These are phyloP conservation scores for Dynastes grantii DNA, from an alignment of 2,888 invertebrate genomes.

Conservation along the genomic window DNA sequence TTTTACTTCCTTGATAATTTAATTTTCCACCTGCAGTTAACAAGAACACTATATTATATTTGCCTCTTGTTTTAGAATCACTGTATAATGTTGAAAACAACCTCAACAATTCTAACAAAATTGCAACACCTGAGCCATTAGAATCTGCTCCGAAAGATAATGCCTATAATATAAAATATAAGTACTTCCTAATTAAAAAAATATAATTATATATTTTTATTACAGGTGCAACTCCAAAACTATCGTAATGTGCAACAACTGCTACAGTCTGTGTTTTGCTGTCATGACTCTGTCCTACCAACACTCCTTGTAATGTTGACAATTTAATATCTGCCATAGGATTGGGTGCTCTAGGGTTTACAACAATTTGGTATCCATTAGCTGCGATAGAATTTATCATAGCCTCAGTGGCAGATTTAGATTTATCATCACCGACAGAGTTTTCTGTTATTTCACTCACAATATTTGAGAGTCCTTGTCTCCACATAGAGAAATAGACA, in stretches of 20 bases:
- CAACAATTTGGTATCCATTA: constrained; percentile 95
- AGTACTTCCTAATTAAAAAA: constrained; percentile 13
- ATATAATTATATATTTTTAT: constrained; percentile 66
- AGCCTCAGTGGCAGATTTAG: constrained; percentile 87
- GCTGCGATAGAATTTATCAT: constrained; percentile 91
- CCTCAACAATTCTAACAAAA: constrained; percentile 89
- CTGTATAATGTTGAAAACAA: constrained; percentile 91
- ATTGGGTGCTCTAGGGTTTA: constrained; percentile 81
- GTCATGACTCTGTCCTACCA: constrained; percentile 81
- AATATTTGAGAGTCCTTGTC: constrained; percentile 82
- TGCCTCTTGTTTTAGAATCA: constrained; percentile 80
- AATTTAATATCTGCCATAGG: constrained; percentile 86
- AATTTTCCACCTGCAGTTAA: constrained; percentile 92
- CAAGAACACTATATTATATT: constrained; percentile 88
- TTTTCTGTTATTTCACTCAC: constrained; percentile 82
- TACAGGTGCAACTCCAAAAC: constrained; percentile 92
- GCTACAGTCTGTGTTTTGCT: constrained; percentile 85
- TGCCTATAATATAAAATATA: constrained; percentile 74
- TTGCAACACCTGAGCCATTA: constrained; percentile 92
- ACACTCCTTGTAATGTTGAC: constrained; percentile 88
- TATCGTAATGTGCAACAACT: constrained; percentile 94
- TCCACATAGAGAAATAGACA: constrained; percentile 89
- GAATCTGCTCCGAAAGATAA: constrained; percentile 92
- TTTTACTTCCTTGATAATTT: constrained; percentile 96
- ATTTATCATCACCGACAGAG: constrained; percentile 79